Evolutionary conservation across 2,888 invertebrate species (phyloP).

Genomic region (Hipparchia sbordonii): DNA sequence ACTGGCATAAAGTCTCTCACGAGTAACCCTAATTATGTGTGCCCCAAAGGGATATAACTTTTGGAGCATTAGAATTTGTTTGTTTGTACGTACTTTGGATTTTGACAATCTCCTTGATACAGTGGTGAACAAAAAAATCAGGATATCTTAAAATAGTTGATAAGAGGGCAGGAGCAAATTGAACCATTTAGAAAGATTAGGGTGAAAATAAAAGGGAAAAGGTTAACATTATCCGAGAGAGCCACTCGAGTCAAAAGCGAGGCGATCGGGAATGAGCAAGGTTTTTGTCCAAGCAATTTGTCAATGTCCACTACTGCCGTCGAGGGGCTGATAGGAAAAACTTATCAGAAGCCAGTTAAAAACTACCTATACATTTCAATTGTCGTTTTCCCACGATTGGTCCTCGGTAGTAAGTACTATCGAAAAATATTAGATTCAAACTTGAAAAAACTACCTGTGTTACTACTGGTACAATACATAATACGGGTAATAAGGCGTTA

Average conservation of each 20-base stretch:
- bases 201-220: slow-evolving; percentile 15
- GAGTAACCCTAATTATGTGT: too few relatives aligned
- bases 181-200: slow-evolving; percentile 24
- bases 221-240: slow-evolving; percentile 29
- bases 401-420: too few relatives aligned
- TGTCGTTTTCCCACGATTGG: too few relatives aligned
- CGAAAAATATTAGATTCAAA: not conserved
- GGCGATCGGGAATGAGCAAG: slow-evolving; percentile 76
- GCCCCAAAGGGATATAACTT: too few relatives aligned
- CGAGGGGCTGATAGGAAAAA: slow-evolving; percentile 6
- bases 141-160: not conserved
- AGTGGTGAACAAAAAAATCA: too few relatives aligned
- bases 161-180: not conserved
- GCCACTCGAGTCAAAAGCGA: slow-evolving; percentile 39
- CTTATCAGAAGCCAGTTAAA: slow-evolving; percentile 12
- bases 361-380: not conserved
- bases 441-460: not conserved
- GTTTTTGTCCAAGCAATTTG: slow-evolving; percentile 70
- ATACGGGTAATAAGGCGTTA: too few relatives aligned
- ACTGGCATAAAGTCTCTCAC: too few relatives aligned
- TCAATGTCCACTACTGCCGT: slow-evolving; percentile 64
- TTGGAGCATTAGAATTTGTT: too few relatives aligned
- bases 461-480: too few relatives aligned
- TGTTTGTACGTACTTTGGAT: too few relatives aligned
- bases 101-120: too few relatives aligned